Base-by-base conservation (phyloP, 2,113 vertebrate genomes). In the Helogale parvula region DNA sequence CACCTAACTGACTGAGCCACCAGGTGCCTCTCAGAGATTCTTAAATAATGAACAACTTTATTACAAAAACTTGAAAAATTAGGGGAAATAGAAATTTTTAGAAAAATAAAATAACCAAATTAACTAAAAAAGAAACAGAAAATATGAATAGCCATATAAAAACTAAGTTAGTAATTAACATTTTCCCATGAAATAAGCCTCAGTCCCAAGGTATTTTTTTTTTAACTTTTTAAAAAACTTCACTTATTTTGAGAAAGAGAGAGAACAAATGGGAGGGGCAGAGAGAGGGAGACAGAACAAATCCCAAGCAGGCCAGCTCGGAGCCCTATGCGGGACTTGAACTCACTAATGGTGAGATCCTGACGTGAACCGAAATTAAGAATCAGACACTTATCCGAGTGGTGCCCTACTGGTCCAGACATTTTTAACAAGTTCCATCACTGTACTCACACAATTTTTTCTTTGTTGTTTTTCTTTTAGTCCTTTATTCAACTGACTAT, bases 51-150 rank as follows among this genome's bases (percentile, higher is more conserved):
- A 84, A 79, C 23, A 77, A 65, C 21, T 82, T 84, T 6, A 63
- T 89, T 31, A 84, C 27, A 54, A 45, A 31, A 76, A n/a, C 45
- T 63, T 71, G 38, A 93, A 84, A 96, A 93, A 69, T 71, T 72
- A 50, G 17, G 27, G 74, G 69, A 96, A 92, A n/a, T 52, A 27
- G 50, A 72, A 52, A 63, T 69, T 74, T 83, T 93, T 84, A 69
- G 33, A 66, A 69, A 89, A 47, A 88, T 88, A 89, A 93, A 79
- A 85, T 85, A 38, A 71, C 9, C 19, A 74, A 83, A 96, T 35
- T 77, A 9, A 96, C 45, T 77, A 9, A 82, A 92, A 81, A 80
- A 79, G 60, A 91, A 76, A 89, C 27, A 47, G 2, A 81, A 9
- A 27, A 66, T 66, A 23, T 45, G 35, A 66, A 71, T 95, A 74